Evolutionary conservation across 2,888 invertebrate genomes (phyloP).

Genomic region (Resseliella maxima): DNA sequence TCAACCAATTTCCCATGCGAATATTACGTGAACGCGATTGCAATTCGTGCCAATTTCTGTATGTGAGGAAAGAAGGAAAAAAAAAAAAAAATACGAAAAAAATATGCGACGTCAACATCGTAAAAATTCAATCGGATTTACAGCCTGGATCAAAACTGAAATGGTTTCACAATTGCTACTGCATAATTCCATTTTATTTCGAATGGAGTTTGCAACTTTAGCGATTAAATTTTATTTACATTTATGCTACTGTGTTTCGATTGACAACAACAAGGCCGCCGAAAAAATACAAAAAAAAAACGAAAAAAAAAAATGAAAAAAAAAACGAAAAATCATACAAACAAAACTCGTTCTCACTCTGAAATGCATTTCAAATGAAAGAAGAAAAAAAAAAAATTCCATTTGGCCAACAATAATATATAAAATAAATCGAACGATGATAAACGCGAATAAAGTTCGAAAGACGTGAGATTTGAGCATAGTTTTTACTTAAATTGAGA

Average conservation of each 20-base stretch:
- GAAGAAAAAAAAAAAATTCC: too few species aligned
- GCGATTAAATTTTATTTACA: constrained; percentile 24
- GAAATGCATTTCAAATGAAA: too few species aligned
- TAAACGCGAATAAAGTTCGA: background rate
- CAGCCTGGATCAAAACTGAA: constrained; percentile 54
- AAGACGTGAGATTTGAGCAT: background rate
- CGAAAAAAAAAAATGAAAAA: too few species aligned
- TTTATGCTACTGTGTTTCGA: background rate
- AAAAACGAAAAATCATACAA: too few species aligned
- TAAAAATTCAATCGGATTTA: constrained; percentile 53
- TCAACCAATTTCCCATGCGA: background rate
- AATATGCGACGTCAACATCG: constrained; percentile 54
- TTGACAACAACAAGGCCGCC: background rate
- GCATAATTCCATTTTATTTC: constrained; percentile 46
- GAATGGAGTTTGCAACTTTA: background rate
- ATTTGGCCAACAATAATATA: background rate
- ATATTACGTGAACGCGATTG: background rate
- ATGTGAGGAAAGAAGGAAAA: background rate
- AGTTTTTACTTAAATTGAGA: background rate
- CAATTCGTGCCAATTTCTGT: constrained; percentile 13
- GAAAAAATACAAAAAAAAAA: background rate
- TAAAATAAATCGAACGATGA: background rate
- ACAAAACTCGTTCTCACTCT: too few species aligned
- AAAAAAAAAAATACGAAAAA: background rate
- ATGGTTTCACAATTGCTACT: constrained; percentile 27